phyloP scores from a whole-genome alignment of 2,888 invertebrate genomes.

The Zygaena filipendulae region DNA sequence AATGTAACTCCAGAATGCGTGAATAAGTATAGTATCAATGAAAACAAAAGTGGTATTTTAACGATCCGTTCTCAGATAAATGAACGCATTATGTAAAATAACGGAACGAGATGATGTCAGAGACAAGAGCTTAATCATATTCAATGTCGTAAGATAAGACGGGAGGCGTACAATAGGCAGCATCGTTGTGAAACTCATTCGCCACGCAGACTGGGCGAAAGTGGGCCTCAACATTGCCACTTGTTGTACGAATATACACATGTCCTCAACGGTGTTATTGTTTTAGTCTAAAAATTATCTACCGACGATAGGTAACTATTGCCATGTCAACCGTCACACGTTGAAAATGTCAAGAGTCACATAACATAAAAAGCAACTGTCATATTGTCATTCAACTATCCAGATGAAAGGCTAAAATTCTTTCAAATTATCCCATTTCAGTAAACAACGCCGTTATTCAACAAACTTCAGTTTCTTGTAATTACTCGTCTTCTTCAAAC shows the following conservation, averaged over 20 bases:
- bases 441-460: no score
- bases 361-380: no score
- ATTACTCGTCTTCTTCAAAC: no score
- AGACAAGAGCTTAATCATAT: slow-evolving; percentile 60
- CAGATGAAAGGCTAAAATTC: no score
- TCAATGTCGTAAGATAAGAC: slow-evolving; percentile 58
- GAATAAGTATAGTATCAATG: background rate
- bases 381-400: no score
- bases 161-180: slow-evolving; percentile 58
- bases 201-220: slow-evolving; percentile 61
- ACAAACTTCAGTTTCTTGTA: no score
- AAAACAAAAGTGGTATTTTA: slow-evolving; percentile 8
- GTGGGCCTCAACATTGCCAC: slow-evolving; percentile 43
- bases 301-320: no score
- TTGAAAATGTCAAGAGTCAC: no score
- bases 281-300: no score
- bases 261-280: slow-evolving; percentile 38
- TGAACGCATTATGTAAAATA: slow-evolving; percentile 3
- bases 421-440: no score
- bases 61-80: slow-evolving; percentile 1
- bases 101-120: slow-evolving; percentile 43
- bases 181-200: slow-evolving; percentile 52
- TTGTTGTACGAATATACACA: slow-evolving; percentile 19
- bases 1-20: no score
- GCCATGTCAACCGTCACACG: no score